phyloP scores from a whole-genome alignment of 2,113 vertebrate species.

The Phodopus roborovskii region DNA sequence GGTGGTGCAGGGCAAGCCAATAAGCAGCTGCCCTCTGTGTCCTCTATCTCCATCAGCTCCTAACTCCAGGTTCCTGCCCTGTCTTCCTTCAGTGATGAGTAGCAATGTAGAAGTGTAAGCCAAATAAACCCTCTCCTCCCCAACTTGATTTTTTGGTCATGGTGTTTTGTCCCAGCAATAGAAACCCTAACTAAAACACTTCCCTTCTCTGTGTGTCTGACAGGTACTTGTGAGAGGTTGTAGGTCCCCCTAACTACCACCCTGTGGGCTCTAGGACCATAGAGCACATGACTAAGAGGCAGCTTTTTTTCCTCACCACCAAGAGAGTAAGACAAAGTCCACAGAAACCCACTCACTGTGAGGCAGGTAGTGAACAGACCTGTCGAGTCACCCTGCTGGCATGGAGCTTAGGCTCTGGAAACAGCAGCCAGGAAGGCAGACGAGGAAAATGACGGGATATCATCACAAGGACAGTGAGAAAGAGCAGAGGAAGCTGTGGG shows the following conservation, averaged over 20 bases:
- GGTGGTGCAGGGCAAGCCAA: too few species aligned
- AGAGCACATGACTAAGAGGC: not conserved
- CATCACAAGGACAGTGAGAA: not conserved
- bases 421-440: too few species aligned
- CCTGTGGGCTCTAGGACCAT: not conserved
- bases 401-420: not conserved
- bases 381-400: not conserved
- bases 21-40: not conserved
- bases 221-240: not conserved
- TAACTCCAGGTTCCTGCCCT: not conserved
- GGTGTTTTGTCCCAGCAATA: not conserved
- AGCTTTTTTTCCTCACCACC: too few species aligned
- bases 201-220: not conserved
- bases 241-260: not conserved
- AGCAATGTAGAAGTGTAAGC: not conserved
- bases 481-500: too few species aligned
- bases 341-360: not conserved
- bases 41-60: not conserved
- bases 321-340: not conserved
- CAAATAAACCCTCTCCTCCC: not conserved
- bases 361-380: not conserved
- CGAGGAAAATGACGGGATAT: not conserved
- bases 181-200: not conserved
- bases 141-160: not conserved
- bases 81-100: not conserved